Evolutionary conservation across 2,888 invertebrate species (phyloP), one percentile per base, ranked within the genome.

Genomic region (Anticlea derivata): DNA sequence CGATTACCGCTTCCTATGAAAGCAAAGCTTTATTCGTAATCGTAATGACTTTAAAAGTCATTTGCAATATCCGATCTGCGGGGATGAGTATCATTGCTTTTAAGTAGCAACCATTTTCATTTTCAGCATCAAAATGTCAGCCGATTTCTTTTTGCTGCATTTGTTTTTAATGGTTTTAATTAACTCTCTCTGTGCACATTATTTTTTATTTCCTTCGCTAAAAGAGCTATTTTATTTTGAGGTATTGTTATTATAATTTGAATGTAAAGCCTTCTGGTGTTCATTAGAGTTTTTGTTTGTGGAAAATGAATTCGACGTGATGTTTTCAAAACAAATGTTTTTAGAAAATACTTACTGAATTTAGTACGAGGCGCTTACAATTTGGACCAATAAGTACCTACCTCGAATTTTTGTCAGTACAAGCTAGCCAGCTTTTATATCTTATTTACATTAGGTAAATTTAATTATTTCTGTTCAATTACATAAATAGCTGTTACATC

Each of bases 31-130:
- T 35, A 27, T 17, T 40, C 29, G 30, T 49, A 49, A 49, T 41
- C 41, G 30, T 30, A 48, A 52, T 39, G 39, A 72, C 60, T 75
- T 75, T 61, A 11, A 45, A 53, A 59, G 60, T 58, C 51, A 48
- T 53, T 53, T 35, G 10, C 24, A 20, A 50, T 54, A 51, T 55
- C 38, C 46, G 40, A 58, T 46, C 48, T 20, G 23, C 13, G 10
- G 40, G 39, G 27, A 43, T 54, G 54, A 57, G 50, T 46, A 58
- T 49, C 27, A 45, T 38, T 51, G 45, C 48, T 51, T 53, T 55
- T 60, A 47, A 52, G 29, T 49, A 43, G 23, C 37, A 3, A 24
- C 46, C 44, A 47, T 46, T 47, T 47, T 45, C 50, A 39, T 51
- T 56, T 54, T 50, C 56, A 51, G 45, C 30, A 47, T 38, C 45